Base-by-base conservation (phyloP, 2,113 vertebrate species). In the Gavialis gangeticus region DNA sequence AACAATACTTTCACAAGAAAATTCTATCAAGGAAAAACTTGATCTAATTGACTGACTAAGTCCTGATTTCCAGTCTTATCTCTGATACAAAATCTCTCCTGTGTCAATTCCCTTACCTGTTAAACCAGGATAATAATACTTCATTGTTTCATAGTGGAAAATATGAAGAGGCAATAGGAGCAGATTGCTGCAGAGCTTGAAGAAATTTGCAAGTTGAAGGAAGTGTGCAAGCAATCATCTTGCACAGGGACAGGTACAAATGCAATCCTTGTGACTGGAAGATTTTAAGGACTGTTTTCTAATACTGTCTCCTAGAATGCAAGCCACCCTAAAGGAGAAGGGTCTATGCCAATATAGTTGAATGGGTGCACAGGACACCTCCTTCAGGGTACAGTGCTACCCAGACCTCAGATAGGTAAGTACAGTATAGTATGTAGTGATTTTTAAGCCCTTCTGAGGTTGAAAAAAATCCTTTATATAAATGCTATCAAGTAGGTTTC, bases 171-270 rank as follows among this genome's bases (percentile, higher is more conserved):
- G 15, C 10, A 24, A 3, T 60, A 69, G 34, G 56, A 55, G 60
- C 25, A 69, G 62, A 24, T 58, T 62, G 37, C 10, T 85, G 6
- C 64, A 10, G 16, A 22, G 5, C 24, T 37, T 73, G n/a, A 71
- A 71, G 12, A 22, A 37, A 46, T 1, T 30, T 27, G 55, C 34
- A 79, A 69, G 21, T 37, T 46, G 34, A 79, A 82, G 34, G 60
- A 37, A 66, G 4, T 0, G 0, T 0, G 46, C 5, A 57, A 56
- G 17, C 27, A 13, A 13, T 17, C 17, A n/a, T 0, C 46, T 82
- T 76, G 54, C 28, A 16, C 46, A 82, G 76, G 27, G 83, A 34
- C 22, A 79, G 75, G 13, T 13, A 58, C 17, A 88, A 79, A 30
- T 18, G 62, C 16, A 0, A 0, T 46, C 91, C 92, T 27, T 64